phyloP scores from a whole-genome alignment of 2,888 invertebrate genomes.

The Lasioglossum oenotherae region DNA sequence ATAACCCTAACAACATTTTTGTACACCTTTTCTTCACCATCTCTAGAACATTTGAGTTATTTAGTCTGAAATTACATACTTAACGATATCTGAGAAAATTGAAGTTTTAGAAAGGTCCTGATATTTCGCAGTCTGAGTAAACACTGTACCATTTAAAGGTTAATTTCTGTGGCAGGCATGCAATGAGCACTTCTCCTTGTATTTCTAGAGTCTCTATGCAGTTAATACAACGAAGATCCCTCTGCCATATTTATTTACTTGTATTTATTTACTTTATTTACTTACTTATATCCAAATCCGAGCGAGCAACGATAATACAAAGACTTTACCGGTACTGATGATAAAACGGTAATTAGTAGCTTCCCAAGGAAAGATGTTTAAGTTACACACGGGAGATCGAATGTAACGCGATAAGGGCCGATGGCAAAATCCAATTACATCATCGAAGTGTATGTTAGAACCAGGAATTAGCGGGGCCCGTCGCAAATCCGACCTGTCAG shows the following conservation, averaged over 20 bases:
- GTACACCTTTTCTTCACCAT: too few relatives aligned
- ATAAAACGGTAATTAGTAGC: not conserved
- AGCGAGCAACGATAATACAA: too few relatives aligned
- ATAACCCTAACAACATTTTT: not conserved
- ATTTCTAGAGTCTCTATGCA: too few relatives aligned
- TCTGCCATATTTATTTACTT: too few relatives aligned
- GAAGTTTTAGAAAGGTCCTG: not conserved
- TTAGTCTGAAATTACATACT: not conserved
- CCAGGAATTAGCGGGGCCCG: constrained; percentile 52
- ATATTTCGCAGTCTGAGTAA: not conserved
- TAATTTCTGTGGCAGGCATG: too few relatives aligned
- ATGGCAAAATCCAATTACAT: constrained; percentile 54
- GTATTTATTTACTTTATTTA: too few relatives aligned
- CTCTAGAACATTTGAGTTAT: not conserved
- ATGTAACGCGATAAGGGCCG: constrained; percentile 18
- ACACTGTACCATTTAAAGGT: not conserved
- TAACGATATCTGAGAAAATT: not conserved
- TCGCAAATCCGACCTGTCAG: constrained; percentile 63
- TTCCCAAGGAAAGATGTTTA: not conserved
- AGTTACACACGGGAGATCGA: not conserved
- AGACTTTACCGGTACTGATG: too few relatives aligned
- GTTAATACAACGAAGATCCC: too few relatives aligned
- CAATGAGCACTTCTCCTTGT: too few relatives aligned
- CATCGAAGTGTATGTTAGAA: constrained; percentile 46
- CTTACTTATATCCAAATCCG: too few relatives aligned